These are phyloP conservation scores for Erethizon dorsatum DNA, from an alignment of 2,797 vertebrate genomes.

Conservation along the genomic window DNA sequence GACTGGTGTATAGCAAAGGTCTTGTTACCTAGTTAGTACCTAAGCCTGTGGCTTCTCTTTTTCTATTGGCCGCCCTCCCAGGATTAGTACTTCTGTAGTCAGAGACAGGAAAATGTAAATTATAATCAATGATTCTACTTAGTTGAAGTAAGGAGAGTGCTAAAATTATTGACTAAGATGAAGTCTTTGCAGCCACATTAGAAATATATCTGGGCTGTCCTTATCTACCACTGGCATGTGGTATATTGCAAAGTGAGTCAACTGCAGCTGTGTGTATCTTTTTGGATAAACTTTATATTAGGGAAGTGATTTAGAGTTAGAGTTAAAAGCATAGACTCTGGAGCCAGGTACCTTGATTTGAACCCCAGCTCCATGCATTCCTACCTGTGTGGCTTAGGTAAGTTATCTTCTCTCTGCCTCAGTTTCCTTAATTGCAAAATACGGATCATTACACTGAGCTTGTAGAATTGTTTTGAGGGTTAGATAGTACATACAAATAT, in stretches of 20 bases:
- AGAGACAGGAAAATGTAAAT: conserved; percentile 2
- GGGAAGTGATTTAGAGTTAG: neutral
- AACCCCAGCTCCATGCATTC: neutral
- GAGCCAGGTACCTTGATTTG: neutral
- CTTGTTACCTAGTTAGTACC: neutral
- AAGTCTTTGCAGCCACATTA: neutral
- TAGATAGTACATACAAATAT: neutral
- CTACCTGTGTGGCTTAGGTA: neutral
- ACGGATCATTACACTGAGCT: neutral
- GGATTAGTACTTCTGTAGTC: neutral
- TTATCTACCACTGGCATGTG: neutral
- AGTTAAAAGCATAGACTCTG: neutral
- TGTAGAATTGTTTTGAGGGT: neutral
- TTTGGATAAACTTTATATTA: neutral
- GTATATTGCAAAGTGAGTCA: neutral
- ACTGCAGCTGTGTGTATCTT: neutral
- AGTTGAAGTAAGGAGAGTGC: neutral
- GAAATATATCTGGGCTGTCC: neutral
- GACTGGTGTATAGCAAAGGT: conserved; percentile 11
- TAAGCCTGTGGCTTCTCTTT: conserved; percentile 8
- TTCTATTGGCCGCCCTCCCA: neutral
- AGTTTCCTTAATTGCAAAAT: neutral
- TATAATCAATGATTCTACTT: neutral
- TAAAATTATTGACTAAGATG: neutral
- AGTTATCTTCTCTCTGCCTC: neutral